Evolutionary conservation across 2,888 invertebrate genomes (phyloP), one percentile per base, ranked within the genome.

Genomic region (Campoplex capitator): DNA sequence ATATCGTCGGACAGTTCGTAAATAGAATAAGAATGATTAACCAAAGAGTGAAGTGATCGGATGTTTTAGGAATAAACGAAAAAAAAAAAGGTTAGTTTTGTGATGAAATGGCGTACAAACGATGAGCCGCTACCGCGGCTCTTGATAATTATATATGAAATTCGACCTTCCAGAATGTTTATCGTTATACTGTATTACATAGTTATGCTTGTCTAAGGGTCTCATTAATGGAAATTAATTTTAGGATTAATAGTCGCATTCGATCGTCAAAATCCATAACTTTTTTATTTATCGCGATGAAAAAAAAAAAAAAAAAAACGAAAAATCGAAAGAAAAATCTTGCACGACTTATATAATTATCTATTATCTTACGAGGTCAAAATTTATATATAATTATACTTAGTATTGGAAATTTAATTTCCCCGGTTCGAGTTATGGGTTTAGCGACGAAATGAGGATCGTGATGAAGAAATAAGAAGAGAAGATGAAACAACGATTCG

Each of bases 401-500:
- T 67, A 74, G 62, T 51, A 70, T 70, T 58, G 82, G 58, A 83
- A 76, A 76, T 83, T 83, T 76, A 4, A 76, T 76, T 76, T 51
- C 65, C 65, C 70, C 76, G 38, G 45, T 56, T 35, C 35, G 74
- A 74, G 45, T 68, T 23, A 74, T 67, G 58, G 76, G 28, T 82
- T 82, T 45, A 76, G 83, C 76, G 76, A 70, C 75, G 58, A 82
- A 75, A 75, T 58, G 56, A 83, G 58, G 42, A 70, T 51, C 75
- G 81, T 68, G 82, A 68, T 74, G 80, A 84, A 62, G 74, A 88
- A 86, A 88, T 89, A 88, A 73, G 71, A 80, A 62, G 54, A 56
- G 45, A 68, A 58, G 16, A 68, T 68, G 58, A 68, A 77, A 51
- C 11, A 67, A 83, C 85, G 91, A 92, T 91, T 91, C 91, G 92